A percentile compares a stretch with the other conserved stretches of the same genome.
phyloP scores from a whole-genome alignment of 2,113 vertebrate genomes.

The Scophthalmus maximus region DNA sequence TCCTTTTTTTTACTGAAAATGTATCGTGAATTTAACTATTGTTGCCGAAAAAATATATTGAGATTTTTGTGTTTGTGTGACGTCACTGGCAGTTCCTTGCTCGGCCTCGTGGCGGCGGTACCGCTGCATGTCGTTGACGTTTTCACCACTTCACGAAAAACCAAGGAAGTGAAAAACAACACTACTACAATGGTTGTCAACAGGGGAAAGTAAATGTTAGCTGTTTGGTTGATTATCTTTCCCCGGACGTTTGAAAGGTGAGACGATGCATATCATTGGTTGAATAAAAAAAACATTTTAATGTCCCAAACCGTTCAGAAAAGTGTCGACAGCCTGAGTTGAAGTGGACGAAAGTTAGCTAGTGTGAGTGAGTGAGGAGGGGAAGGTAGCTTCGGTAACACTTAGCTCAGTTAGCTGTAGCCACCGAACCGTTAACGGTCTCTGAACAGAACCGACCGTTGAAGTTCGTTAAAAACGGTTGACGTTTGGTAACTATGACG shows the following conservation, averaged over 20 bases:
- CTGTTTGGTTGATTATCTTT: background rate
- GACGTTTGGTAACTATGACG: background rate
- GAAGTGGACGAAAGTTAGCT: background rate
- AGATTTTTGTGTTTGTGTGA: too few relatives aligned
- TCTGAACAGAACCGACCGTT: background rate
- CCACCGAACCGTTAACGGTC: background rate
- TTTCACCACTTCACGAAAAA: background rate
- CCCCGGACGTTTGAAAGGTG: conserved; percentile 11
- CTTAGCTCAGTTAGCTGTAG: conserved; percentile 37
- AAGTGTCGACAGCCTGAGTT: background rate
- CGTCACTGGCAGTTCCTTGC: background rate
- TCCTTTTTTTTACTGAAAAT: too few relatives aligned
- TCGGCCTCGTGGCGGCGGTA: conserved; percentile 47
- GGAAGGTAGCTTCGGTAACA: background rate
- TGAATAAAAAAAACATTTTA: too few relatives aligned
- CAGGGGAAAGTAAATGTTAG: background rate
- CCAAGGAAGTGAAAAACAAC: background rate
- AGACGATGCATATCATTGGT: background rate
- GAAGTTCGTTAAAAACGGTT: background rate
- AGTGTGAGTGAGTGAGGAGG: background rate
- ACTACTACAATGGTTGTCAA: conserved; percentile 8
- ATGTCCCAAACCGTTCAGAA: rapidly evolving
- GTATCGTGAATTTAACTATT: too few relatives aligned
- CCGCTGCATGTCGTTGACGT: background rate
- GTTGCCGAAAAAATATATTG: too few relatives aligned